These are phyloP conservation scores for Parelbella ahira DNA, from an alignment of 2,888 invertebrate genomes.

Conservation along the genomic window DNA sequence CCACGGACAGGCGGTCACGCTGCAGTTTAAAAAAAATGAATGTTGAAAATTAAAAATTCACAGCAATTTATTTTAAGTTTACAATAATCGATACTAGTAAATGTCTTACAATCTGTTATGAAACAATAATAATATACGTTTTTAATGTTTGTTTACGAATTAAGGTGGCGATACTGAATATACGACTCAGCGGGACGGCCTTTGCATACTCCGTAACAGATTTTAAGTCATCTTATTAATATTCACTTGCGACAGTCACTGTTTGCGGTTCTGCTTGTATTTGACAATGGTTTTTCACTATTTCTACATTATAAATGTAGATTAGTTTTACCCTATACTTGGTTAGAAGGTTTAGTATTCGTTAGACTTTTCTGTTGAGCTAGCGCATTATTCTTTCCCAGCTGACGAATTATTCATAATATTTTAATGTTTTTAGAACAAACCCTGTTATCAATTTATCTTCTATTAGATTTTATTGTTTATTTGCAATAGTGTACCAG, in stretches of 20 bases:
- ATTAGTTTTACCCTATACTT: no score
- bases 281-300: no score
- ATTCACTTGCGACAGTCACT: background rate
- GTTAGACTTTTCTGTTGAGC: no score
- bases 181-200: conserved; percentile 11
- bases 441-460: no score
- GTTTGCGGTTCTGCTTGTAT: background rate
- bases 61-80: conserved; percentile 19
- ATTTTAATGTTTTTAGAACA: no score
- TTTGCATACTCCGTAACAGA: conserved; percentile 6
- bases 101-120: conserved; percentile 14
- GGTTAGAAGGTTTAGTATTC: no score
- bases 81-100: conserved; percentile 8
- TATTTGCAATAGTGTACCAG: no score
- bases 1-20: no score
- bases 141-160: conserved; percentile 24
- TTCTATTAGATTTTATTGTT: no score
- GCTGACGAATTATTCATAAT: no score
- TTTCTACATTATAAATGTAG: no score
- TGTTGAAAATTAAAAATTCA: background rate
- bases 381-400: no score
- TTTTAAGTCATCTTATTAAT: conserved; percentile 19
- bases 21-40: background rate
- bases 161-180: conserved; percentile 13
- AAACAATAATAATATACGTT: conserved; percentile 21